phyloP scores from a whole-genome alignment of 2,113 vertebrate genomes.

The Crotalus helleri region DNA sequence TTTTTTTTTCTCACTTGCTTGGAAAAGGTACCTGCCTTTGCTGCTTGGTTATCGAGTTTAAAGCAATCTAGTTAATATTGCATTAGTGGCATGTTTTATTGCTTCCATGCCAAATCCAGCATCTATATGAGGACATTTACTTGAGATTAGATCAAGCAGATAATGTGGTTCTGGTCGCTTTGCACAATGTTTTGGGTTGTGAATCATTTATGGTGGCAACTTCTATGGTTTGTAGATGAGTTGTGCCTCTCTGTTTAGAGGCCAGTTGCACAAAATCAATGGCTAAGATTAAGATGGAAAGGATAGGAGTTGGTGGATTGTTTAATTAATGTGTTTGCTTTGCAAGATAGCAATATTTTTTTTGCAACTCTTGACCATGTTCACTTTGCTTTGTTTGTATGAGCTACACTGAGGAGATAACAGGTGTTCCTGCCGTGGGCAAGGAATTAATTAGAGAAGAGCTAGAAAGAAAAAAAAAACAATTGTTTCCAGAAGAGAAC shows the following conservation, averaged over 20 bases:
- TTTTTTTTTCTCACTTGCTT: background rate
- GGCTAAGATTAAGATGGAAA: conserved; percentile 32
- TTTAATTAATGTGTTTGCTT: conserved; percentile 2
- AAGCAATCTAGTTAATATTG: background rate
- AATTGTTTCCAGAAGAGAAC: background rate
- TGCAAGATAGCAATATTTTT: conserved; percentile 2
- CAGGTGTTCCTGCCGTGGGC: background rate
- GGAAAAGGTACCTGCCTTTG: background rate
- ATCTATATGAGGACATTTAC: background rate
- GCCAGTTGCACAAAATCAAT: conserved; percentile 22
- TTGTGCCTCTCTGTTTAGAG: conserved; percentile 5
- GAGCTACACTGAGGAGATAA: background rate
- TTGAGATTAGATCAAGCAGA: background rate
- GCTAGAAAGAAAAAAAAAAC: background rate
- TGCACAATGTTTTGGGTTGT: background rate
- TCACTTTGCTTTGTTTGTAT: background rate
- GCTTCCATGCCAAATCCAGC: conserved; percentile 3
- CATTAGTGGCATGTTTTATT: conserved; percentile 7
- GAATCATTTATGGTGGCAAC: conserved; percentile 4
- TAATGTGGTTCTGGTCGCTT: background rate
- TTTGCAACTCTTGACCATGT: background rate
- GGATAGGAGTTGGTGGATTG: conserved; percentile 5
- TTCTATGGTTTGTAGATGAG: background rate
- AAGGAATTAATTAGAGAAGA: background rate
- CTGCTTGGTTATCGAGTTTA: background rate